Conservation (phyloP, 2,113 vertebrate genomes). For the Eublepharis macularius region DNA sequence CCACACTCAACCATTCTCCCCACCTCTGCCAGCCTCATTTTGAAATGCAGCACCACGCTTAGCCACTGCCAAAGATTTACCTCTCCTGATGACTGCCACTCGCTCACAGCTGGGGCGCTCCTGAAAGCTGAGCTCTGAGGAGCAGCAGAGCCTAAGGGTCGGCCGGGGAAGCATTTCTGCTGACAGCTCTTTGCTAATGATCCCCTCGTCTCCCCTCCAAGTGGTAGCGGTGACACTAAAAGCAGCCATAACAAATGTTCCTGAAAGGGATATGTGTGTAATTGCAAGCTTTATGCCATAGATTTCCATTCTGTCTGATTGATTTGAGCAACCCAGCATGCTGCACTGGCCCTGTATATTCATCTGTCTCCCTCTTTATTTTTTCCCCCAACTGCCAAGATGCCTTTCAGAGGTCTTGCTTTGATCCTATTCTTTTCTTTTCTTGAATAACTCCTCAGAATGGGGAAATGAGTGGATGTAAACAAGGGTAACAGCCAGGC, state of each 20-base stretch:
- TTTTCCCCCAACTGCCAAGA: constrained; percentile 1
- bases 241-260: constrained; percentile 13
- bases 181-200: constrained; percentile 2
- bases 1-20: not conserved
- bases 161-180: not conserved
- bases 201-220: constrained; percentile 21
- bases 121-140: not conserved
- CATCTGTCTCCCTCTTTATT: constrained; percentile 3
- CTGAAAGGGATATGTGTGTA: constrained; percentile 25
- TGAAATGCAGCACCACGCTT: not conserved
- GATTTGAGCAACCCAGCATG: constrained; percentile 7
- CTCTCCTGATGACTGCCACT: not conserved
- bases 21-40: no score
- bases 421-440: not conserved
- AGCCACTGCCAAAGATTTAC: not conserved
- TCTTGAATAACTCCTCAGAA: not conserved
- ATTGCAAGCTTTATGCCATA: constrained; percentile 19
- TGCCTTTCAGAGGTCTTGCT: constrained; percentile 11
- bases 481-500: not conserved
- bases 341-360: not conserved
- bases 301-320: constrained; percentile 33
- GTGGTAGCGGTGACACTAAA: constrained; percentile 21
- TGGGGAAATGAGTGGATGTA: no score
- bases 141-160: not conserved
- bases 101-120: not conserved